Evolutionary conservation across 1,140 invertebrate genomes (phyloP), one percentile per base, ranked within the genome.

Genomic region (Matsumurasca onukii): DNA sequence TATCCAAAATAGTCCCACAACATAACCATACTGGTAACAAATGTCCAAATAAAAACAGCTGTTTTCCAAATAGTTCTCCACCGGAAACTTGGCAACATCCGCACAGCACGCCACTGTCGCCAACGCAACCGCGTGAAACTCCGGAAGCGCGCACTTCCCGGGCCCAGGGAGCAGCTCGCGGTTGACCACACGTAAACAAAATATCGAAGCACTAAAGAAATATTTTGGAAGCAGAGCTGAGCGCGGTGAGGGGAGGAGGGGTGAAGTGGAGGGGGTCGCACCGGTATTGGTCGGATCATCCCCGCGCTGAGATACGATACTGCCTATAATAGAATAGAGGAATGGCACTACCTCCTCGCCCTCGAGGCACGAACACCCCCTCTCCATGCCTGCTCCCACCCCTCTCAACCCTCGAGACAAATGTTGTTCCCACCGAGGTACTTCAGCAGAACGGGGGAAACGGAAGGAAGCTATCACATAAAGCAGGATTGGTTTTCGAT

Each of bases 291-390:
- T 48, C 25, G 62, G 24, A 31, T 59, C 25, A 24, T 65, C 48
- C 62, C 62, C 27, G 24, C 62, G 12, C 34, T 65, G 62, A 65
- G 39, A 65, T 65, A 65, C 39, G 62, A 65, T 45, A 65, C 55
- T 22, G 55, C 30, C 25, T 59, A 59, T 59, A 59, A 59, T 59
- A 59, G 55, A 59, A 59, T 59, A 59, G 55, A 59, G 55, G 55
- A 52, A 59, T 59, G 55, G 55, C 22, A 59, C 25, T 25, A 27
- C 55, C 24, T 22, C 34, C 34, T 45, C 34, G 5, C 49, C 12
- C 12, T 52, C 49, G 3, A 5, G 49, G 49, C 49, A 59, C 55
- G 55, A 59, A 59, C 55, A 59, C 55, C 25, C 13, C n/a, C 55
- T 59, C n/a, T n/a, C n/a, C n/a, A n/a, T n/a, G n/a, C n/a, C n/a